These are phyloP conservation scores for Mimumesa dahlbomi DNA, from an alignment of 2,888 invertebrate genomes.

Conservation along the genomic window DNA sequence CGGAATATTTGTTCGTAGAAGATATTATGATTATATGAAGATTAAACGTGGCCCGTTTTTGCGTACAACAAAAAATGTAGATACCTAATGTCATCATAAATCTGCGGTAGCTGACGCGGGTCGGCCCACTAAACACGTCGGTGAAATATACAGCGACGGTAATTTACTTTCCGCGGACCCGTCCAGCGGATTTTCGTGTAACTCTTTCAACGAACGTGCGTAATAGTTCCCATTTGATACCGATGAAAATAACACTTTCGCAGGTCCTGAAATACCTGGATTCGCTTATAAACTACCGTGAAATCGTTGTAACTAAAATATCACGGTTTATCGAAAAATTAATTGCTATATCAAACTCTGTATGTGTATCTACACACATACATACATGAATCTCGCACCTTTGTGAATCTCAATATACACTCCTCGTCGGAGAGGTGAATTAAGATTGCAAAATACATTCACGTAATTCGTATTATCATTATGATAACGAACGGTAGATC, in stretches of 20 bases:
- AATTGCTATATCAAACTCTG: too few species aligned
- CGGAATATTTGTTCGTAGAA: slow-evolving; percentile 2
- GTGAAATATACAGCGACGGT: slow-evolving; percentile 54
- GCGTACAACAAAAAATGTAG: slow-evolving; percentile 17
- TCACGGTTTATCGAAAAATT: too few species aligned
- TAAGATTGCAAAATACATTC: too few species aligned
- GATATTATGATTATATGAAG: slow-evolving; percentile 8
- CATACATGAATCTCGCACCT: too few species aligned
- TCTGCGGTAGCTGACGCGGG: slow-evolving; percentile 26
- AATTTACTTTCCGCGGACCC: slow-evolving; percentile 47
- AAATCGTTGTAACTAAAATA: too few species aligned
- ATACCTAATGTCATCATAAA: slow-evolving; percentile 48
- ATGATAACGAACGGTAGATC: too few species aligned
- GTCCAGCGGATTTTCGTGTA: slow-evolving; percentile 22
- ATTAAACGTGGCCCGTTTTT: background rate
- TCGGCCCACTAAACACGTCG: slow-evolving; percentile 40
- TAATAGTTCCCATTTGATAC: slow-evolving; percentile 6
- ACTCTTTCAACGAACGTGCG: slow-evolving; percentile 8
- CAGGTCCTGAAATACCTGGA: background rate
- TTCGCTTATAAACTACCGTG: too few species aligned
- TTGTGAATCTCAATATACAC: too few species aligned
- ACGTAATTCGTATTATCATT: too few species aligned
- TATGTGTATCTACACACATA: too few species aligned
- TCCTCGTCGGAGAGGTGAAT: too few species aligned
- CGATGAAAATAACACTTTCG: slow-evolving; percentile 17